A percentile compares a stretch with the other conserved stretches of the same genome.
These are phyloP conservation scores for Lasaia peninsularis DNA, from an alignment of 1,140 invertebrate species.

Conservation along the genomic window DNA sequence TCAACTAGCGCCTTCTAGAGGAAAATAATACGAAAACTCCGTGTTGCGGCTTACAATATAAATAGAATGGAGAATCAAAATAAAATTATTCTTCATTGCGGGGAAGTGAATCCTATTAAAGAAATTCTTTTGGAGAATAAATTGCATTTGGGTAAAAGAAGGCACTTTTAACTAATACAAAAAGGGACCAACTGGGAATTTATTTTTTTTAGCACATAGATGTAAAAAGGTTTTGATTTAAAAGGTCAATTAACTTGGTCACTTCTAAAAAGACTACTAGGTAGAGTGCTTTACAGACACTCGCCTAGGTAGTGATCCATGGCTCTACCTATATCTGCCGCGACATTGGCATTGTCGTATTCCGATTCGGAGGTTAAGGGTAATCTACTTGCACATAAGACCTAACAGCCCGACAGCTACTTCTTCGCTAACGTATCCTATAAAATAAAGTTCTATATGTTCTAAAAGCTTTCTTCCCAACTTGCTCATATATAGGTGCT, in stretches of 20 bases:
- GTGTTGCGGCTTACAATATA: neutral
- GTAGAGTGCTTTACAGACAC: too few species aligned
- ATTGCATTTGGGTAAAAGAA: slow-evolving; percentile 18
- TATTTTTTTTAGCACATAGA: neutral
- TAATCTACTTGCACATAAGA: too few species aligned
- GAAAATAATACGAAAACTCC: neutral
- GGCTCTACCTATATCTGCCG: too few species aligned
- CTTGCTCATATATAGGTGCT: too few species aligned
- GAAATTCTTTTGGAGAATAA: slow-evolving; percentile 16
- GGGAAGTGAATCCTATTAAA: slow-evolving; percentile 19
- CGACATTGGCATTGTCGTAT: too few species aligned
- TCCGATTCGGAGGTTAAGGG: too few species aligned
- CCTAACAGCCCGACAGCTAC: too few species aligned
- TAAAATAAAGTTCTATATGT: too few species aligned
- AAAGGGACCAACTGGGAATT: neutral
- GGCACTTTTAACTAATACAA: slow-evolving; percentile 10
- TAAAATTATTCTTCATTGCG: slow-evolving; percentile 20
- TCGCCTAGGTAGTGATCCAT: too few species aligned
- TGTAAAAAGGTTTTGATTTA: neutral
- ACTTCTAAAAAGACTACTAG: neutral
- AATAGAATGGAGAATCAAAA: slow-evolving; percentile 17
- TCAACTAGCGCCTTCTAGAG: neutral
- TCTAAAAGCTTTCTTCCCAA: too few species aligned
- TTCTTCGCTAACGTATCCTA: too few species aligned
- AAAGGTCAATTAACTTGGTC: neutral